These are phyloP conservation scores for Motacilla tschutschensis DNA, from an alignment of 2,113 vertebrate genomes.

Conservation along the genomic window DNA sequence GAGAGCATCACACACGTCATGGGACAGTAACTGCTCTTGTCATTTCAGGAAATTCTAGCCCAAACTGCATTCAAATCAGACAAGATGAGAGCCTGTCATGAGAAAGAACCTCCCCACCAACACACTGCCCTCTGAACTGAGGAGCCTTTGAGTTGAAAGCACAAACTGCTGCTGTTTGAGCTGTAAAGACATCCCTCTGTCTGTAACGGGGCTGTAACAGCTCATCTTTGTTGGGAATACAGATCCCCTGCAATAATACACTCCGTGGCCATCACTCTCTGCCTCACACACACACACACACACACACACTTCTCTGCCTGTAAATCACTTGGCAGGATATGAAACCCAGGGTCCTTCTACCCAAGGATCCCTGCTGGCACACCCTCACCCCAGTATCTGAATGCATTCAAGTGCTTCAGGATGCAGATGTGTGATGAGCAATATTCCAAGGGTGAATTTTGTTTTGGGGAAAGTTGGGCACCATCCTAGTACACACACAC, in stretches of 20 bases:
- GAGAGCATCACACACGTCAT: rapidly evolving
- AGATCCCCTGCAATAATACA: background rate
- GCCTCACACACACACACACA: background rate
- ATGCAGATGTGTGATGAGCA: background rate
- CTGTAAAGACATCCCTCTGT: background rate
- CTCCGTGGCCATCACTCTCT: background rate
- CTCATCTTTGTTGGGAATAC: conserved; percentile 3
- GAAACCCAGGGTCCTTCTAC: background rate
- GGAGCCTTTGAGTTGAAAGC: background rate
- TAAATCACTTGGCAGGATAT: background rate
- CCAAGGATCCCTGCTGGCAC: background rate
- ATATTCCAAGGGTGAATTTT: background rate
- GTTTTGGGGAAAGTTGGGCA: background rate
- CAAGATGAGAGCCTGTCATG: background rate
- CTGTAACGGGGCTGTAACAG: background rate
- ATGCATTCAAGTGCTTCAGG: background rate
- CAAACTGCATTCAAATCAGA: background rate
- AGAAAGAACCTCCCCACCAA: background rate
- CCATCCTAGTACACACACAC: rapidly evolving
- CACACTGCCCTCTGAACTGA: background rate
- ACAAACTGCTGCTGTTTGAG: conserved; percentile 25
- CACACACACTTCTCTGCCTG: background rate
- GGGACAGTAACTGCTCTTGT: background rate
- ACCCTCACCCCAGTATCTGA: background rate
- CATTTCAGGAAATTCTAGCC: background rate